These are phyloP conservation scores for Macrobrachium nipponense DNA, from an alignment of 1,140 invertebrate species.

Conservation along the genomic window DNA sequence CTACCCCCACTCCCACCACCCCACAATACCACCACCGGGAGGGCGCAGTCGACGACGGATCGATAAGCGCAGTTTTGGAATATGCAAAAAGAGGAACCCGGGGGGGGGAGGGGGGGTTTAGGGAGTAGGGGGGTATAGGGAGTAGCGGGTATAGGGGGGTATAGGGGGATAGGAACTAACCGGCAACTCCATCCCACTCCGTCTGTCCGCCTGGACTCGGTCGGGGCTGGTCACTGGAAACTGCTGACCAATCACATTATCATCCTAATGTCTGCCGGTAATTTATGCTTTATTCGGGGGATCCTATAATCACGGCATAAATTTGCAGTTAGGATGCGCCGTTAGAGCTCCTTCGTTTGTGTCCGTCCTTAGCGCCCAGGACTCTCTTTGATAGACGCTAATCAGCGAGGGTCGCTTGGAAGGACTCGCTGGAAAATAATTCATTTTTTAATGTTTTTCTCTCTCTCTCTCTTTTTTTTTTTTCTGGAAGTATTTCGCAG, in stretches of 20 bases:
- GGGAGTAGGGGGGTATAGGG: too few relatives aligned
- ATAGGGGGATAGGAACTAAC: too few relatives aligned
- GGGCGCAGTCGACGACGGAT: too few relatives aligned
- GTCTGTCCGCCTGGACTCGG: too few relatives aligned
- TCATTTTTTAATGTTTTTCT: too few relatives aligned
- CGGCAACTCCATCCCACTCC: conserved; percentile 18
- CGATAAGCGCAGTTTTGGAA: too few relatives aligned
- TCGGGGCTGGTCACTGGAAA: conserved; percentile 39
- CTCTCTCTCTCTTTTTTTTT: too few relatives aligned
- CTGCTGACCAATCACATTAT: conserved; percentile 60
- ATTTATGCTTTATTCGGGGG: conserved; percentile 59
- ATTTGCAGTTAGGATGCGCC: conserved; percentile 54
- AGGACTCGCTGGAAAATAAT: neutral
- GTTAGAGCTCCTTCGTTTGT: conserved; percentile 54
- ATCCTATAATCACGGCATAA: conserved; percentile 59
- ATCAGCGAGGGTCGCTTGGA: conserved; percentile 24
- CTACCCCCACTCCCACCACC: too few relatives aligned
- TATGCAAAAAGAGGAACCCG: conserved; percentile 17
- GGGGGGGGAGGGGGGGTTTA: too few relatives aligned
- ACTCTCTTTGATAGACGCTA: conserved; percentile 47
- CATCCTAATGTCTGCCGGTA: conserved; percentile 53
- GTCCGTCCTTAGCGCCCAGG: conserved; percentile 46
- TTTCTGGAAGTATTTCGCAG: neutral
- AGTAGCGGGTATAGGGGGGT: too few relatives aligned
- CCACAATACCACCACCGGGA: too few relatives aligned